Conservation (phyloP, 2,888 invertebrate genomes). For the Pasiphila rectangulata region DNA sequence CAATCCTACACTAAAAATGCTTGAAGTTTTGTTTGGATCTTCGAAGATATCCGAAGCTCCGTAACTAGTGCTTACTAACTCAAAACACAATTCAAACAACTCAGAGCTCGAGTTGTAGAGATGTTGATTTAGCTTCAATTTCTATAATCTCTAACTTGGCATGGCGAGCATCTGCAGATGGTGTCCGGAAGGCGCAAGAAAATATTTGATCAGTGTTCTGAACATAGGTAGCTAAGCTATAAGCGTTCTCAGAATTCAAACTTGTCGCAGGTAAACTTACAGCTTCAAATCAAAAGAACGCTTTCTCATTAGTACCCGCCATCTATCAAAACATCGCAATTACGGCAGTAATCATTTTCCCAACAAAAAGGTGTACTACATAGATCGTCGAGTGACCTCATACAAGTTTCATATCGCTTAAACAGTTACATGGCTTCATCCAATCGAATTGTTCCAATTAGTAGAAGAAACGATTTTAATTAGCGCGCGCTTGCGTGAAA, state of each 20-base stretch:
- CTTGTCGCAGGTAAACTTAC: too few species aligned
- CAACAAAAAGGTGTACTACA: slow-evolving; percentile 8
- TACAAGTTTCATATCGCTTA: slow-evolving; percentile 15
- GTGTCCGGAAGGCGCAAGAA: slow-evolving; percentile 43
- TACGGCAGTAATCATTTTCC: slow-evolving; percentile 7
- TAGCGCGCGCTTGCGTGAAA: slow-evolving; percentile 23
- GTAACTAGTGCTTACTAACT: slow-evolving; percentile 16
- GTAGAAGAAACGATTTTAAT: slow-evolving; percentile 27
- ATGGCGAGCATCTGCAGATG: slow-evolving; percentile 22
- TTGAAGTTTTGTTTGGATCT: slow-evolving; percentile 8
- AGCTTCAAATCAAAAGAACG: not conserved
- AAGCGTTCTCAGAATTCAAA: too few species aligned
- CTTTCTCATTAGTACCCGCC: slow-evolving; percentile 5
- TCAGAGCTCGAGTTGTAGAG: slow-evolving; percentile 25
- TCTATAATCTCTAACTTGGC: slow-evolving; percentile 37
- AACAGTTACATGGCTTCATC: slow-evolving; percentile 13
- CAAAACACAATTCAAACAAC: slow-evolving; percentile 24
- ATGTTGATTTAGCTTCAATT: slow-evolving; percentile 39
- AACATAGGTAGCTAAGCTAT: too few species aligned
- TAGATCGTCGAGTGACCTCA: slow-evolving; percentile 12
- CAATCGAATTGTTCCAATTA: slow-evolving; percentile 25
- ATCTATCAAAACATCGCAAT: slow-evolving; percentile 10
- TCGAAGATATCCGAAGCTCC: slow-evolving; percentile 10
- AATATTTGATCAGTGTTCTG: slow-evolving; percentile 50
- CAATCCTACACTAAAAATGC: too few species aligned